Conservation (phyloP, 2,888 invertebrate genomes). For the Torymus tubicola region DNA sequence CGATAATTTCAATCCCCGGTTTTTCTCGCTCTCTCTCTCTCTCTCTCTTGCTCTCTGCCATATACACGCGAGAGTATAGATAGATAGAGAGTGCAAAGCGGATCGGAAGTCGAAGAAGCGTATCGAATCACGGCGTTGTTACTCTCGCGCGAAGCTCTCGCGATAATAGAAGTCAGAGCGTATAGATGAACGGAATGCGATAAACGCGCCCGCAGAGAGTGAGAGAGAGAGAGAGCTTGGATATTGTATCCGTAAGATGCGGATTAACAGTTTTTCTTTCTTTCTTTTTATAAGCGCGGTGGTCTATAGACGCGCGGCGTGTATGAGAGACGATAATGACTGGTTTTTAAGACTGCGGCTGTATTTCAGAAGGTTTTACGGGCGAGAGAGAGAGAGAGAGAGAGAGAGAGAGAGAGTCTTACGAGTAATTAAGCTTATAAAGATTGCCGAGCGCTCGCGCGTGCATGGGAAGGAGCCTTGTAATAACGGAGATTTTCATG, state of each 20-base stretch:
- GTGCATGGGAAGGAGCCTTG: background rate
- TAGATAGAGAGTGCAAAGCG: constrained; percentile 1
- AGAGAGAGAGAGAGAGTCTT: background rate
- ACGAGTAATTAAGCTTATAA: no score
- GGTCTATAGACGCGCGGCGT: background rate
- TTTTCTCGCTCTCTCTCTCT: background rate
- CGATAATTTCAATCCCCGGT: constrained; percentile 26
- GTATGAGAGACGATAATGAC: background rate
- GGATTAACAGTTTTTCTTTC: background rate
- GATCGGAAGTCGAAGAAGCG: constrained; percentile 39
- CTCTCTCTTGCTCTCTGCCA: background rate
- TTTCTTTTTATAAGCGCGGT: background rate
- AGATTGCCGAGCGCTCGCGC: background rate
- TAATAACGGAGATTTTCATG: constrained; percentile 8
- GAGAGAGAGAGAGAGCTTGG: background rate
- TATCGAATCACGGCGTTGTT: constrained; percentile 2
- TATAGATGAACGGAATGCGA: constrained; percentile 17
- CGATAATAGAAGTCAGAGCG: constrained; percentile 22
- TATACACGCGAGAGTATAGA: background rate
- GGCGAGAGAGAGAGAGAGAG: background rate
- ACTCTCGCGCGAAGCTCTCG: background rate
- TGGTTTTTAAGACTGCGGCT: constrained; percentile 1
- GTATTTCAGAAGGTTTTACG: constrained; percentile 15
- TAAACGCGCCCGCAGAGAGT: background rate
- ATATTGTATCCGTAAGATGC: constrained; percentile 2